Evolutionary conservation across 2,113 vertebrate genomes (phyloP).

Genomic region (Pomatorhinus ruficollis): DNA sequence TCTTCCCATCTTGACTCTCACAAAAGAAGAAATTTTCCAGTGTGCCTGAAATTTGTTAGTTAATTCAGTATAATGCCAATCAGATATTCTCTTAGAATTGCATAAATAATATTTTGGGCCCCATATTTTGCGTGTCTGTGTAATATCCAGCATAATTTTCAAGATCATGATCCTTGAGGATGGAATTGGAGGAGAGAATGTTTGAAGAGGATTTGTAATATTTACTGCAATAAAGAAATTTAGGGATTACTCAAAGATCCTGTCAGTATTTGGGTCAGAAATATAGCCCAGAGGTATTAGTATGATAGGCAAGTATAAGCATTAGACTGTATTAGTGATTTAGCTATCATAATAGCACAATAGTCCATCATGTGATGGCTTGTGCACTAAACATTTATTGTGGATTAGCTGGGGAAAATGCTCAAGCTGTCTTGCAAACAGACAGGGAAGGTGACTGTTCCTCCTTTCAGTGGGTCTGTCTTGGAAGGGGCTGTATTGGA

Average conservation of each 20-base stretch:
- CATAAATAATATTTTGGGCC: constrained; percentile 40
- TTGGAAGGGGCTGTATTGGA: not conserved
- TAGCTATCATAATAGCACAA: constrained; percentile 60
- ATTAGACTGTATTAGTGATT: constrained; percentile 70
- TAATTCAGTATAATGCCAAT: constrained; percentile 58
- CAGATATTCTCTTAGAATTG: constrained; percentile 39
- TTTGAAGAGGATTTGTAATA: constrained; percentile 64
- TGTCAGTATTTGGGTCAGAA: constrained; percentile 67
- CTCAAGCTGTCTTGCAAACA: not conserved
- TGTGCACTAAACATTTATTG: constrained; percentile 51
- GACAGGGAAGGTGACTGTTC: not conserved
- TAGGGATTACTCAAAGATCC: constrained; percentile 67
- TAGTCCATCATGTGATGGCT: constrained; percentile 34
- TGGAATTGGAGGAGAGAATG: not conserved
- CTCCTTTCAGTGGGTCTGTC: not conserved
- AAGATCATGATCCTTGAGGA: constrained; percentile 9
- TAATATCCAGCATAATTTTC: constrained; percentile 38
- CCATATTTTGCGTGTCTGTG: not conserved
- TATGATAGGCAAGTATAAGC: constrained; percentile 45
- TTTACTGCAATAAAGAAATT: constrained; percentile 64
- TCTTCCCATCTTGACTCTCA: constrained; percentile 28
- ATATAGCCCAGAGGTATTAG: constrained; percentile 35
- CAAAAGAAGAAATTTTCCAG: constrained; percentile 55
- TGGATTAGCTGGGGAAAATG: not conserved
- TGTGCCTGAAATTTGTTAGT: constrained; percentile 44